Percentiles rank a stretch among this genome's conserved stretches.
phyloP scores from a whole-genome alignment of 1,140 invertebrate species.

The Araneus ventricosus region DNA sequence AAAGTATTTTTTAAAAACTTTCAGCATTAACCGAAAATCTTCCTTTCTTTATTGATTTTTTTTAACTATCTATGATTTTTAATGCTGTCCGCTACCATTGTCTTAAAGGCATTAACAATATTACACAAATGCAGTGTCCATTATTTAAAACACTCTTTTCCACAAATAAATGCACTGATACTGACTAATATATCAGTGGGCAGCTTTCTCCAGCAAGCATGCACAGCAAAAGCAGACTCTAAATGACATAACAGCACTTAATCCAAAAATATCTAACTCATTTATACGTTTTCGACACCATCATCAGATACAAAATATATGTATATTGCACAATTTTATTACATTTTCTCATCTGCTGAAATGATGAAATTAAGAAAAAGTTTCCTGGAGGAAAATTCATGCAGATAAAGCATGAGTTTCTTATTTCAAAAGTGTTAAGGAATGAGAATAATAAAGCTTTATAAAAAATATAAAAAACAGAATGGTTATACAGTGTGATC shows the following conservation, averaged over 20 bases:
- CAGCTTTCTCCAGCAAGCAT: slow-evolving; percentile 3
- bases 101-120: slow-evolving; percentile 33
- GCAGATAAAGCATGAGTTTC: too few relatives aligned
- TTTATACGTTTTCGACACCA: not conserved
- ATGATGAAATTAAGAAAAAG: too few relatives aligned
- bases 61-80: not conserved
- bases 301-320: not conserved
- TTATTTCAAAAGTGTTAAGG: too few relatives aligned
- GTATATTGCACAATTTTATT: too few relatives aligned
- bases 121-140: slow-evolving; percentile 3
- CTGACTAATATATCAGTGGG: slow-evolving; percentile 63
- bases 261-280: not conserved
- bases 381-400: too few relatives aligned
- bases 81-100: not conserved
- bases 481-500: too few relatives aligned
- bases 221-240: not conserved
- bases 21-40: not conserved
- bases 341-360: too few relatives aligned
- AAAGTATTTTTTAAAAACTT: too few relatives aligned
- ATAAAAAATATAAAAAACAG: not conserved
- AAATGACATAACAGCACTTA: not conserved
- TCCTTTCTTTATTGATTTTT: too few relatives aligned
- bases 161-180: slow-evolving; percentile 49
- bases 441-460: too few relatives aligned
- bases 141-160: not conserved